Evolutionary conservation across 2,888 invertebrate species (phyloP).

Genomic region (Dorcus hopei): DNA sequence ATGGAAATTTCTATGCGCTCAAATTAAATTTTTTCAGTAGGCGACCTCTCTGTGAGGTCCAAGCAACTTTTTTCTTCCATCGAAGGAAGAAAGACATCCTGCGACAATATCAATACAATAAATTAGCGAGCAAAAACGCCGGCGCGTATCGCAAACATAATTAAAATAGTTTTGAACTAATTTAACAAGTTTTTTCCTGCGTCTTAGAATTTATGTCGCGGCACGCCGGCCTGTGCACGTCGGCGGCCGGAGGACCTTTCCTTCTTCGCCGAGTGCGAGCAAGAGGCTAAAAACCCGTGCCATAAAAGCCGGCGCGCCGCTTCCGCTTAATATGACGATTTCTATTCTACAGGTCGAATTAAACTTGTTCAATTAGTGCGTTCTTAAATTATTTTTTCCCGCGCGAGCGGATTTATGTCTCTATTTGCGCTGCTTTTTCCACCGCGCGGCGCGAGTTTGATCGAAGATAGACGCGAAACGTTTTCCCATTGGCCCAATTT

Average conservation of each 20-base stretch:
- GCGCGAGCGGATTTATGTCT: background rate
- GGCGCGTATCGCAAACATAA: conserved; percentile 14
- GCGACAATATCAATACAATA: conserved; percentile 15
- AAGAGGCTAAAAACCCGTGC: background rate
- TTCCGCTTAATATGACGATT: conserved; percentile 30
- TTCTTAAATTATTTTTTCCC: conserved; percentile 9
- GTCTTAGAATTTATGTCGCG: conserved; percentile 1
- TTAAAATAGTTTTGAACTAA: conserved; percentile 11
- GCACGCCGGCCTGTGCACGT: background rate
- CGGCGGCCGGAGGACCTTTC: background rate
- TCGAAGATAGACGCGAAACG: no score
- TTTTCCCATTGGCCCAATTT: no score
- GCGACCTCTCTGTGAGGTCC: no score
- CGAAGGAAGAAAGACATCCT: no score
- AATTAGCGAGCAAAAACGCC: conserved; percentile 12
- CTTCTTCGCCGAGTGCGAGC: background rate
- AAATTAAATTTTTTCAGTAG: no score
- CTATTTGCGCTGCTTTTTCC: no score
- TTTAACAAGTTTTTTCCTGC: conserved; percentile 1
- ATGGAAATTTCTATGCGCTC: no score
- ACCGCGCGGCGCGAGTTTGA: no score
- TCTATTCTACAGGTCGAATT: conserved; percentile 32
- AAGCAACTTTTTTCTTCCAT: no score
- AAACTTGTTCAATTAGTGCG: conserved; percentile 30
- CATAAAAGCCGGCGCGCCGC: conserved; percentile 4